A percentile compares a stretch with the other conserved stretches of the same genome.
These are phyloP conservation scores for Sphecodes monilicornis DNA, from an alignment of 2,888 invertebrate genomes.

Conservation along the genomic window DNA sequence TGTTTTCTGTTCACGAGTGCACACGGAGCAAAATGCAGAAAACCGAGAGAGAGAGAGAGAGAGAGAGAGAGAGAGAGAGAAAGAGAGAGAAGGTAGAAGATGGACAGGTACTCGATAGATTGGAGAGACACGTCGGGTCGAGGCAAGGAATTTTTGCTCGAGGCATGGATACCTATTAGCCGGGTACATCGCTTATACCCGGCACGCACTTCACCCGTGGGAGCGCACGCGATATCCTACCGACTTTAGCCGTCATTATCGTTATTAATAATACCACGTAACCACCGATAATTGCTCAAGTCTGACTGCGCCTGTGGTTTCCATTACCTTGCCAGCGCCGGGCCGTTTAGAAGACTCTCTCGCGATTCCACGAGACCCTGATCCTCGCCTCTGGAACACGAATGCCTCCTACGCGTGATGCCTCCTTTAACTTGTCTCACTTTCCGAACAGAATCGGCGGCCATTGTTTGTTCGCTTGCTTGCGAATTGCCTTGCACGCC, in stretches of 20 bases:
- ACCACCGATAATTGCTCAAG: slow-evolving; percentile 83
- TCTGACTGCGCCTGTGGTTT: slow-evolving; percentile 83
- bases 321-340: slow-evolving; percentile 72
- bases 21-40: slow-evolving; percentile 45
- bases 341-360: slow-evolving; percentile 27
- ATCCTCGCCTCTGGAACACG: background rate
- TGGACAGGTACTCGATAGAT: slow-evolving; percentile 3
- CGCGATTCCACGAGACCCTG: background rate
- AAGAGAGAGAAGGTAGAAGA: slow-evolving; percentile 21
- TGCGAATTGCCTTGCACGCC: background rate
- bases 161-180: slow-evolving; percentile 83
- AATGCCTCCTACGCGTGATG: background rate
- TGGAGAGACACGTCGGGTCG: slow-evolving; percentile 57
- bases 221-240: slow-evolving; percentile 83
- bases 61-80: slow-evolving; percentile 14
- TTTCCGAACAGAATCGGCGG: background rate
- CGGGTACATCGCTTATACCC: slow-evolving; percentile 82
- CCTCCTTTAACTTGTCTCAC: background rate
- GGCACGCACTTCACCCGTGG: slow-evolving; percentile 84
- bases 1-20: background rate
- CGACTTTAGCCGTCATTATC: slow-evolving; percentile 80
- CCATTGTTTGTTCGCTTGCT: background rate
- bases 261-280: slow-evolving; percentile 83
- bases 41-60: slow-evolving; percentile 33
- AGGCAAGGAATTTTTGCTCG: slow-evolving; percentile 79